phyloP scores from a whole-genome alignment of 2,888 invertebrate genomes.

The Andrena praecox region DNA sequence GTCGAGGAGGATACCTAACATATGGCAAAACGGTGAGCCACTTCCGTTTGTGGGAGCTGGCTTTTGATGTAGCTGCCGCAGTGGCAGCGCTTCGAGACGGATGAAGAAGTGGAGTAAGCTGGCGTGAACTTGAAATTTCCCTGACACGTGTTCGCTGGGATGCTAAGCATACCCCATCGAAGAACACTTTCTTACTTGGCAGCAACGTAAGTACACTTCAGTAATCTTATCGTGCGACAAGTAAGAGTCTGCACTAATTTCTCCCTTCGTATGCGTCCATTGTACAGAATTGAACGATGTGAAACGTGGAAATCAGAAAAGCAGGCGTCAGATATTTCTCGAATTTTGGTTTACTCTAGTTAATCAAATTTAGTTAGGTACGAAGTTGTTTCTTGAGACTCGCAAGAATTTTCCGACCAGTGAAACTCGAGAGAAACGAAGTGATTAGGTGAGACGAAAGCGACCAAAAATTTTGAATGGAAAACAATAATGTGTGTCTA shows the following conservation, averaged over 20 bases:
- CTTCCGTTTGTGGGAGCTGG: slow-evolving; percentile 70
- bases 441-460: too few relatives aligned
- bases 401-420: too few relatives aligned
- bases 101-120: background rate
- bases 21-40: slow-evolving; percentile 76
- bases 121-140: slow-evolving; percentile 46
- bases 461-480: too few relatives aligned
- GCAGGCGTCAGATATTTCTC: too few relatives aligned
- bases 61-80: slow-evolving; percentile 41
- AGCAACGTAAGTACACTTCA: slow-evolving; percentile 18
- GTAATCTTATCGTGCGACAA: slow-evolving; percentile 40
- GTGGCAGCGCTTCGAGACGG: slow-evolving; percentile 10
- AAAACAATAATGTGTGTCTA: too few relatives aligned
- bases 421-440: too few relatives aligned
- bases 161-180: background rate
- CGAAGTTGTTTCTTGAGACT: too few relatives aligned
- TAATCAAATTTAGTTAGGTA: too few relatives aligned
- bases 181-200: background rate
- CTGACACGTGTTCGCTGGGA: slow-evolving; percentile 17
- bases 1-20: slow-evolving; percentile 70
- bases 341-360: too few relatives aligned
- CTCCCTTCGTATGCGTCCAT: background rate
- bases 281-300: background rate
- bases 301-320: background rate
- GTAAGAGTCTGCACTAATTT: background rate